Conservation (phyloP, 2,113 vertebrate species). For the Aphyosemion australe region DNA sequence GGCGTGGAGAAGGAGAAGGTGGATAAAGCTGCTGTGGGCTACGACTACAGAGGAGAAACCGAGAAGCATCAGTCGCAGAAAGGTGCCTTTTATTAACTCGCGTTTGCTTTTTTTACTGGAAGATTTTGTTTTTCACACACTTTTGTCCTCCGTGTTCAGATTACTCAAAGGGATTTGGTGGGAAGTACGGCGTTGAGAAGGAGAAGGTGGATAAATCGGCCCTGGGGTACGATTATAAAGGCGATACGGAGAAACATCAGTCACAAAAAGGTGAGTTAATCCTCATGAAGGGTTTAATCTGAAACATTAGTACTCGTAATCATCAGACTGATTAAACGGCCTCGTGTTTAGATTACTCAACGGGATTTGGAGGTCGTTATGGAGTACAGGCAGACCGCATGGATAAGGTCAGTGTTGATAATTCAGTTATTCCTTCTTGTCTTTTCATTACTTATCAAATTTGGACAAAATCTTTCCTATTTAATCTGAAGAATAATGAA, state of each 20-base stretch:
- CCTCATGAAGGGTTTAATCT: too few species aligned
- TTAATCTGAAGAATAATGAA: too few species aligned
- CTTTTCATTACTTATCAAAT: too few species aligned
- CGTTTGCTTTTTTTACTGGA: too few species aligned
- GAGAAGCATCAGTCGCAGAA: slow-evolving; percentile 90
- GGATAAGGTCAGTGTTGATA: slow-evolving; percentile 85
- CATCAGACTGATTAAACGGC: background rate
- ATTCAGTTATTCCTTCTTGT: background rate
- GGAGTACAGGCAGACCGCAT: slow-evolving; percentile 90
- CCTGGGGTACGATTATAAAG: slow-evolving; percentile 89
- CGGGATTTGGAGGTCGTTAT: slow-evolving; percentile 92
- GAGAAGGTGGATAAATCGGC: slow-evolving; percentile 89
- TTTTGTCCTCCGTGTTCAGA: slow-evolving; percentile 71
- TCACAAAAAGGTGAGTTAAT: slow-evolving; percentile 85
- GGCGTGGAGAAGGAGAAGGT: slow-evolving; percentile 87
- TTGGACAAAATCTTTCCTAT: too few species aligned
- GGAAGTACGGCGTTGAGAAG: slow-evolving; percentile 86
- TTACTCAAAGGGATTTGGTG: slow-evolving; percentile 92
- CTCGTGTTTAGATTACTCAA: slow-evolving; percentile 84
- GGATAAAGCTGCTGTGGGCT: slow-evolving; percentile 88
- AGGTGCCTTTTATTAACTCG: slow-evolving; percentile 66
- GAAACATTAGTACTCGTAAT: background rate
- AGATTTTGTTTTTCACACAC: background rate
- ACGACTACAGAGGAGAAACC: slow-evolving; percentile 86
- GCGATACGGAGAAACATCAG: slow-evolving; percentile 86